These are phyloP conservation scores for Myotis daubentonii DNA, from an alignment of 2,797 vertebrate genomes.

Conservation along the genomic window DNA sequence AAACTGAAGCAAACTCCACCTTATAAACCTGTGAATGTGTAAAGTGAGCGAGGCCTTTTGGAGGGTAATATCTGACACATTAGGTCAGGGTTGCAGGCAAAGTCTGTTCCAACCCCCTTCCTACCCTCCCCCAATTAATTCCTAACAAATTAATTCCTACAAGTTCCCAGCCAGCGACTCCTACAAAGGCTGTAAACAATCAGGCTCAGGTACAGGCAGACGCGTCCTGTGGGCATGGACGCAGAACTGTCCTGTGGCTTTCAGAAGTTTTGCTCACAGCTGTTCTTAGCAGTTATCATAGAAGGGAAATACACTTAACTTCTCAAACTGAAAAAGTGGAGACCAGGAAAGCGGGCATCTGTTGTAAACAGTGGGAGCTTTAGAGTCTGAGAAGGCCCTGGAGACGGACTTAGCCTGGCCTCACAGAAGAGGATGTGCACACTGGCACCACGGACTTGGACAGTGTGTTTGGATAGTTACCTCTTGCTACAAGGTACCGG, in stretches of 20 bases:
- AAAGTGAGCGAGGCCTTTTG: slow-evolving; percentile 48
- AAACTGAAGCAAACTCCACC: slow-evolving; percentile 36
- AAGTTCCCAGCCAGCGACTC: slow-evolving; percentile 36
- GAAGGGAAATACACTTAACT: slow-evolving; percentile 60
- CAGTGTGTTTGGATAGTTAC: slow-evolving; percentile 56
- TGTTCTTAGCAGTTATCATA: slow-evolving; percentile 73
- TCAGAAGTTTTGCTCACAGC: slow-evolving; percentile 64
- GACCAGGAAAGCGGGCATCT: not conserved
- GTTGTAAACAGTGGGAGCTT: slow-evolving; percentile 72
- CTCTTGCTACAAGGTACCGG: slow-evolving; percentile 58
- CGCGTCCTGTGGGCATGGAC: slow-evolving; percentile 10
- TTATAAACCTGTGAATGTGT: slow-evolving; percentile 16
- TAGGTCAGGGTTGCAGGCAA: slow-evolving; percentile 37
- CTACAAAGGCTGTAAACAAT: slow-evolving; percentile 59
- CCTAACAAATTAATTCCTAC: slow-evolving; percentile 63
- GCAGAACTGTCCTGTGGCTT: slow-evolving; percentile 58
- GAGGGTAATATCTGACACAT: not conserved
- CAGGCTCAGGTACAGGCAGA: slow-evolving; percentile 31
- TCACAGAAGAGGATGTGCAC: slow-evolving; percentile 33
- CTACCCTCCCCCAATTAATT: slow-evolving; percentile 65
- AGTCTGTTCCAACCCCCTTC: not conserved
- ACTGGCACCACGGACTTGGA: slow-evolving; percentile 65
- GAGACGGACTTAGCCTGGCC: slow-evolving; percentile 59
- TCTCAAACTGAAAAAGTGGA: slow-evolving; percentile 63
- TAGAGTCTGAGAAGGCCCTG: slow-evolving; percentile 58